Base-by-base conservation (phyloP, 2,888 invertebrate genomes). In the Oxytorus armatus region DNA sequence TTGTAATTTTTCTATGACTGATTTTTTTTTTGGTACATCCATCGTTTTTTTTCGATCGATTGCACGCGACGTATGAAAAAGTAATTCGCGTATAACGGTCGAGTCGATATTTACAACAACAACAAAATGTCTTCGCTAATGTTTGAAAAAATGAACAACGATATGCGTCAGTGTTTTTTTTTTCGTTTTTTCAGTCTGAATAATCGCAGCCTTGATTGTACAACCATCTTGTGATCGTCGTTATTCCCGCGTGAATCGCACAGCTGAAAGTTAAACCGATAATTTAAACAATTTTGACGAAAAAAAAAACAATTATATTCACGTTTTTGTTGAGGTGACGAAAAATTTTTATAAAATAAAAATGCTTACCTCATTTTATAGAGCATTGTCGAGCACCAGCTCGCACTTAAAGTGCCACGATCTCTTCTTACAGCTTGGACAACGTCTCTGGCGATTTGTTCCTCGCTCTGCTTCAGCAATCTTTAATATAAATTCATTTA, bases 351-450 rank as follows among this genome's bases (percentile, higher is more conserved):
- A 3, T 2, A 29, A 29, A 29, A 29, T 5, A 29, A 29, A 7
- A 18, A 16, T 25, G 21, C 25, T 69, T 83, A 89, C 90, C 89
- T 87, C 8, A 88, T 75, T 63, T 49, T 80, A 66, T 89, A 89
- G 0, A 86, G 49, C 0, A 86, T 57, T 70, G 84, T 84, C 5
- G 88, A 89, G 42, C 65, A 79, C 87, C 89, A 90, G 33, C 77
- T 86, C 8, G 82, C 74, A 1, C 66, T 84, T 16, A 90, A 49
- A 77, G 76, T 87, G 29, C 84, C 83, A 51, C 86, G 88, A 78
- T 88, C 87, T 63, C 88, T 88, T 57, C 82, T 86, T 7, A 92
- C 85, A 1, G 91, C 91, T 51, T 88, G 77, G 0, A 92, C 89
- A 0, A 91, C 84, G 5, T 89, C 86, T 65, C 77, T 85, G 33